A percentile compares a stretch with the other conserved stretches of the same genome.
These are phyloP conservation scores for Romanogobio albipinnatus DNA, from an alignment of 2,113 vertebrate genomes.

Conservation along the genomic window DNA sequence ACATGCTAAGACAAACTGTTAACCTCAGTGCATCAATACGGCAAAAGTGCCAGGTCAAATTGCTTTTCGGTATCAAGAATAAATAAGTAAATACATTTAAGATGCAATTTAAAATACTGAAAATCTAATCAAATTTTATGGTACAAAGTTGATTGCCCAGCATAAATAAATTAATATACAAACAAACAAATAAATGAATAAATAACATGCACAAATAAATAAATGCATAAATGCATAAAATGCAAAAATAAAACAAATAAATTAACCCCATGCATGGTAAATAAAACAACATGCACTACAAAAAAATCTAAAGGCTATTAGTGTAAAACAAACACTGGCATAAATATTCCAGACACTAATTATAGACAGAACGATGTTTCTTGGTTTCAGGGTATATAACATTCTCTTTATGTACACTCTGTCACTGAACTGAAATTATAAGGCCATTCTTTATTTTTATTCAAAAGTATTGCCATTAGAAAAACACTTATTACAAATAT, in stretches of 20 bases:
- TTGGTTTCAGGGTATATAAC: neutral
- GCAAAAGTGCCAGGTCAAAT: neutral
- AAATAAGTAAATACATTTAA: neutral
- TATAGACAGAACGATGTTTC: conserved; percentile 1
- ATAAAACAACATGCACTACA: neutral
- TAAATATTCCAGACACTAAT: conserved; percentile 34
- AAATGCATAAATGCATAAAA: neutral
- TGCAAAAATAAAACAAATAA: neutral
- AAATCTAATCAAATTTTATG: neutral
- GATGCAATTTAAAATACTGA: neutral
- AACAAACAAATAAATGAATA: neutral
- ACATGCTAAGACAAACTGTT: neutral
- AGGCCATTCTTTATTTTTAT: too few relatives aligned
- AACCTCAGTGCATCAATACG: neutral
- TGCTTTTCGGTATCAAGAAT: neutral
- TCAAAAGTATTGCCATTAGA: neutral
- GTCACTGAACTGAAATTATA: conserved; percentile 6
- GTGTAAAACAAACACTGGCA: neutral
- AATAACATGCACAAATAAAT: neutral
- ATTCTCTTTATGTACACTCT: neutral
- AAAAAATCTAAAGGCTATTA: conserved; percentile 11
- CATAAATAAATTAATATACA: neutral
- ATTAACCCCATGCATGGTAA: neutral
- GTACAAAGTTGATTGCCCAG: too few relatives aligned
- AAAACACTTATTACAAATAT: neutral